A percentile compares a stretch with the other conserved stretches of the same genome.
phyloP scores from a whole-genome alignment of 2,113 vertebrate species.

The Sphaerodactylus townsendi region DNA sequence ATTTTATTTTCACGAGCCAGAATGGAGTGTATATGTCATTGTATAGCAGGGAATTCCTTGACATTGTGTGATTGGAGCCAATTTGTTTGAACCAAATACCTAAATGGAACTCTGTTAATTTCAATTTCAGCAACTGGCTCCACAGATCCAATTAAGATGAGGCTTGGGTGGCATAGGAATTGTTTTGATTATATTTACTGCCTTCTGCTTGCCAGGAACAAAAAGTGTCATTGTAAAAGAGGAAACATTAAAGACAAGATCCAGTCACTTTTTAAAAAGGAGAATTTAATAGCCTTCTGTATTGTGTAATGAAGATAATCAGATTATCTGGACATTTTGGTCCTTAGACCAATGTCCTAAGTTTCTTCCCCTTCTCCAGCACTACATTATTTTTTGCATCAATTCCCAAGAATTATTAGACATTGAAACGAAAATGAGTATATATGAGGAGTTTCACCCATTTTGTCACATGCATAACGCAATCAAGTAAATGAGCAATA shows the following conservation, averaged over 20 bases:
- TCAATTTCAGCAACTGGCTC: constrained; percentile 8
- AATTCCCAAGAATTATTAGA: not conserved
- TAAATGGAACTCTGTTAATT: constrained; percentile 23
- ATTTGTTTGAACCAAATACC: constrained; percentile 21
- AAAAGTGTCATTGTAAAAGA: constrained; percentile 9
- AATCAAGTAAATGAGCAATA: not conserved
- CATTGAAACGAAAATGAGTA: not conserved
- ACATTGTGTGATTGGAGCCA: not conserved
- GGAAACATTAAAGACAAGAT: constrained; percentile 20
- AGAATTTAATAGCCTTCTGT: not conserved
- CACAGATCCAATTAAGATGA: constrained; percentile 33
- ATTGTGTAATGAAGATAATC: not conserved
- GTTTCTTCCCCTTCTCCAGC: not conserved
- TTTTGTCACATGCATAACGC: not conserved
- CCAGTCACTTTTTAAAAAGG: not conserved
- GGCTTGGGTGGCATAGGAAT: constrained; percentile 2
- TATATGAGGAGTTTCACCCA: not conserved
- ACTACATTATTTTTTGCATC: not conserved
- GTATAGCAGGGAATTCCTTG: constrained; percentile 13
- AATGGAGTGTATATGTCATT: constrained; percentile 9
- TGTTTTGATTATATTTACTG: constrained; percentile 22
- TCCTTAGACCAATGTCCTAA: not conserved
- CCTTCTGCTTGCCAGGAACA: not conserved
- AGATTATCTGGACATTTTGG: not conserved
- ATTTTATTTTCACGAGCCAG: not conserved